Conservation (phyloP, 2,888 invertebrate genomes). For the Hypomecis punctinalis region DNA sequence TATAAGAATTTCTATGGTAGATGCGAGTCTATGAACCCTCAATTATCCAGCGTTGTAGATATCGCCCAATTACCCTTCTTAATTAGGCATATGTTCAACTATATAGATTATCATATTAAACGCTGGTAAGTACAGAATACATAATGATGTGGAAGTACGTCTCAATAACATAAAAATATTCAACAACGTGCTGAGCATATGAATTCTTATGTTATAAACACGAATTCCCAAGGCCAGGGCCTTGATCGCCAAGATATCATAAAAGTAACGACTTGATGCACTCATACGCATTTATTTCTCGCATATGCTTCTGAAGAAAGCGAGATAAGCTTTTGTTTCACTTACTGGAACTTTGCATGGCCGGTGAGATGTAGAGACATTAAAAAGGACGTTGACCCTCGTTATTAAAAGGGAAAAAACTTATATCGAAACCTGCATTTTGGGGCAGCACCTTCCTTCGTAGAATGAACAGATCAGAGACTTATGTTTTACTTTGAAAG, state of each 20-base stretch:
- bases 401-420: constrained; percentile 60
- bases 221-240: constrained; percentile 41
- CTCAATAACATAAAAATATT: constrained; percentile 12
- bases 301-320: constrained; percentile 39
- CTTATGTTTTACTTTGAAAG: too few species aligned
- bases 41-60: too few species aligned
- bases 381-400: constrained; percentile 60
- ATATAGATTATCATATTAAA: not conserved
- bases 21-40: too few species aligned
- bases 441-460: constrained; percentile 65
- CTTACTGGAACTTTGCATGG: constrained; percentile 31
- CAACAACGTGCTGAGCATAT: constrained; percentile 15
- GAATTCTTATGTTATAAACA: constrained; percentile 28
- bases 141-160: not conserved
- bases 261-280: constrained; percentile 40
- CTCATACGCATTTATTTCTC: constrained; percentile 41
- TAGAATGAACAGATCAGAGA: constrained; percentile 55
- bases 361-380: constrained; percentile 25
- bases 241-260: constrained; percentile 43
- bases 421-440: constrained; percentile 65
- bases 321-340: constrained; percentile 44
- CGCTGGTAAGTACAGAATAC: not conserved
- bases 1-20: too few species aligned
- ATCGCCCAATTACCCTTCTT: too few species aligned
- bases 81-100: too few species aligned